These are phyloP conservation scores for Cliona cf. orientalis DNA, from an alignment of 37 sponge, comb jelly and placozoan genomes.

Conservation along the genomic window DNA sequence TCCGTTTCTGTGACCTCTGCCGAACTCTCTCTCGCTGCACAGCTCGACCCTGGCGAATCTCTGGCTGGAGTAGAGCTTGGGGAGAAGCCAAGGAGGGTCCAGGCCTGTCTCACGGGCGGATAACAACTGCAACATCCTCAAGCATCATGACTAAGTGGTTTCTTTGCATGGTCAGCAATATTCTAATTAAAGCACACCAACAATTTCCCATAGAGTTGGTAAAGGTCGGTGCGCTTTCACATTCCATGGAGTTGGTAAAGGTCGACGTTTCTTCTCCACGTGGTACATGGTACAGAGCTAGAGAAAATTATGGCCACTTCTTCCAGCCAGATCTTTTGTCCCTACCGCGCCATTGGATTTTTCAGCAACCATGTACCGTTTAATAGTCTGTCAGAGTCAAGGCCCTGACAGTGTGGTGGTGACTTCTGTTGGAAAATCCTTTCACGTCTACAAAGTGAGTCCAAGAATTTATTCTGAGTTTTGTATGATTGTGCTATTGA, in stretches of 20 bases:
- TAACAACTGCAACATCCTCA: constrained; percentile 35
- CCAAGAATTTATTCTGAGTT: background rate
- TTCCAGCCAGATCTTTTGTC: constrained; percentile 73
- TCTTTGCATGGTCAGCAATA: too few species aligned
- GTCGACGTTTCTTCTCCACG: too few species aligned
- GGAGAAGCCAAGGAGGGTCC: constrained; percentile 63
- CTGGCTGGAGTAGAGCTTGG: constrained; percentile 29
- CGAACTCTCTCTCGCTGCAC: constrained; percentile 43
- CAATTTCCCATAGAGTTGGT: constrained; percentile 3
- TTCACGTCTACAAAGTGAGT: constrained; percentile 82
- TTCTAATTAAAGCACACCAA: background rate
- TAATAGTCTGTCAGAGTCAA: constrained; percentile 24
- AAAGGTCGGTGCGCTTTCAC: too few species aligned
- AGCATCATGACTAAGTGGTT: too few species aligned
- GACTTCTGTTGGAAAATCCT: constrained; percentile 74
- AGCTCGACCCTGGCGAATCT: constrained; percentile 38
- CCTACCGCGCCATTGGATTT: constrained; percentile 86
- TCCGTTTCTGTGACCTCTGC: constrained; percentile 29
- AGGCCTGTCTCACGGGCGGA: constrained; percentile 37
- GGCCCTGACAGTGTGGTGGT: constrained; percentile 63
- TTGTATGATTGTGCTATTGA: background rate
- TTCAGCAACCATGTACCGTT: constrained; percentile 84
- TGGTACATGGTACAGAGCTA: constrained; percentile 11
- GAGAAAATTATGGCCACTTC: background rate
- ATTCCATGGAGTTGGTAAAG: too few species aligned